phyloP scores from a whole-genome alignment of 2,888 invertebrate genomes.

The Eretmocerus hayati region DNA sequence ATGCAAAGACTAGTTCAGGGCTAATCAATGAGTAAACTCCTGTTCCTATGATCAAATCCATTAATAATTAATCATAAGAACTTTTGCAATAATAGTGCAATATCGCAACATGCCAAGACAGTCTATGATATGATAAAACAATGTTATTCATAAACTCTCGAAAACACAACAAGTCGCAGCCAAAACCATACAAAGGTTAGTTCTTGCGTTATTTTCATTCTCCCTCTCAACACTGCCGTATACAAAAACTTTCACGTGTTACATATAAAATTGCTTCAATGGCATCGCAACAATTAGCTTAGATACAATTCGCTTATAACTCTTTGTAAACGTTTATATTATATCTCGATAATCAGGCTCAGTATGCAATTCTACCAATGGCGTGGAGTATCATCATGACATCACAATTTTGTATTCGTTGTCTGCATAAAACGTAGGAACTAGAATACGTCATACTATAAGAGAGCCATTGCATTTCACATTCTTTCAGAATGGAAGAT shows the following conservation, averaged over 20 bases:
- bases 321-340: too few relatives aligned
- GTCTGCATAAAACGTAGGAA: slow-evolving; percentile 6
- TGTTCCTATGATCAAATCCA: too few relatives aligned
- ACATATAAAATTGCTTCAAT: slow-evolving; percentile 31
- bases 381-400: not conserved
- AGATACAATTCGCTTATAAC: slow-evolving; percentile 27
- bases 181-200: slow-evolving; percentile 43
- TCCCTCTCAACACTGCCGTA: slow-evolving; percentile 32
- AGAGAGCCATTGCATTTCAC: slow-evolving; percentile 17
- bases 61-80: too few relatives aligned
- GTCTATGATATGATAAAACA: slow-evolving; percentile 37
- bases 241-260: slow-evolving; percentile 29
- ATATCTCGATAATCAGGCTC: slow-evolving; percentile 25
- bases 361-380: slow-evolving; percentile 28
- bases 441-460: slow-evolving; percentile 30
- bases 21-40: too few relatives aligned
- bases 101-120: slow-evolving; percentile 42
- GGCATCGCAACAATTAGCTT: slow-evolving; percentile 33
- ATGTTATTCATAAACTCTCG: slow-evolving; percentile 45
- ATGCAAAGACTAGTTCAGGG: too few relatives aligned
- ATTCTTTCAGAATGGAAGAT: too few relatives aligned
- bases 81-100: slow-evolving; percentile 26
- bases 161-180: slow-evolving; percentile 46
- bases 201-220: slow-evolving; percentile 29
- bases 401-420: slow-evolving; percentile 9